Evolutionary conservation across 1,140 invertebrate species (phyloP), one percentile per base, ranked within the genome.

Genomic region (Pseudomyrmex cubaensis): DNA sequence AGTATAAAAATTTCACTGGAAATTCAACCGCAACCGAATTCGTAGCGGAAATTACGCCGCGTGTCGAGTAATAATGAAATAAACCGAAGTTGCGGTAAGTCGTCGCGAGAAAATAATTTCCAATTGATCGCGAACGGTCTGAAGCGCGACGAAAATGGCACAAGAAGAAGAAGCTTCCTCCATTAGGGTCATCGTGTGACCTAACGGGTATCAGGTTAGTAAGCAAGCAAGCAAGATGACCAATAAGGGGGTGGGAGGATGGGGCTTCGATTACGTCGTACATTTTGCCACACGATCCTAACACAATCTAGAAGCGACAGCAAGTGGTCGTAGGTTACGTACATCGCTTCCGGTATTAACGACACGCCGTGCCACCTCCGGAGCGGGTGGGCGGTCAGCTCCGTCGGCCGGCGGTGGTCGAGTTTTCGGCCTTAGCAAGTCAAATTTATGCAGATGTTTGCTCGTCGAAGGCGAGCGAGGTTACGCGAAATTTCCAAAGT

Each of bases 381-480:
- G 25, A 46, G 17, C 56, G 48, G 48, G 74, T n/a, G n/a, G n/a
- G n/a, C 69, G 78, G 57, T 44, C 57, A 59, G 73, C 62, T 86
- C 25, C 88, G 25, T 35, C 56, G 63, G 20, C 35, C 52, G 20
- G 12, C 44, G 76, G 54, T 50, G 76, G 76, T 80, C 66, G 76
- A 80, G 89, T 92, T 93, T 92, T 90, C 88, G 86, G 80, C 75
- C 76, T 93, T 93, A 92, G 93, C 93, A 93, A 93, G 92, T 93
- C 92, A 93, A 93, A 94, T 94, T 93, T 91, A 92, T 92, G 90
- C 86, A 92, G 90, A 93, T 93, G 75, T 15, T 63, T 15, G 62
- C 10, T 52, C 17, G 48, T 56, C 25, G 73, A 83, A 66, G 46
- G 25, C 61, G 73, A 67, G 57, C 73, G 63, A 85, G 87, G 70